phyloP scores from a whole-genome alignment of 2,888 invertebrate species.

The Drosophila anceps region DNA sequence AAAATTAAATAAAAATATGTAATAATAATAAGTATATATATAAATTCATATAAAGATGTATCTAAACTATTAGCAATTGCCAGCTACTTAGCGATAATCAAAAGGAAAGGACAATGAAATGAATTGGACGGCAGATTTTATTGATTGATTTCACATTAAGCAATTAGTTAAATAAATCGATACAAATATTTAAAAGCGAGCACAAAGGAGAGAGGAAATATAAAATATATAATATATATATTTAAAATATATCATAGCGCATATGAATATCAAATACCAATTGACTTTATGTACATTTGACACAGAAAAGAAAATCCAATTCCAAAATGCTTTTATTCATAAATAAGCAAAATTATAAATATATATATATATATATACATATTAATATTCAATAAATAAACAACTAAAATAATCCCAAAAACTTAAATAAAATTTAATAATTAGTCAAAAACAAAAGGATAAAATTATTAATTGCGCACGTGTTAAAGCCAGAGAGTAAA shows the following conservation, averaged over 20 bases:
- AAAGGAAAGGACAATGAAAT: constrained; percentile 71
- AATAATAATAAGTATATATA: constrained; percentile 13
- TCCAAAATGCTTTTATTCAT: constrained; percentile 59
- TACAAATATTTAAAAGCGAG: constrained; percentile 46
- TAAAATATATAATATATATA: constrained; percentile 35
- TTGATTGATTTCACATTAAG: constrained; percentile 55
- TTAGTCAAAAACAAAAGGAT: constrained; percentile 36
- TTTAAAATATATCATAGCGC: constrained; percentile 37
- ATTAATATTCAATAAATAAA: constrained; percentile 52
- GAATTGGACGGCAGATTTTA: constrained; percentile 55
- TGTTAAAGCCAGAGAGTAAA: constrained; percentile 68
- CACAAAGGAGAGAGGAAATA: constrained; percentile 36
- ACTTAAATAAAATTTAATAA: constrained; percentile 66
- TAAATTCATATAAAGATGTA: constrained; percentile 29
- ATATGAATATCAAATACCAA: constrained; percentile 41
- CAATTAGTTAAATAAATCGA: constrained; percentile 70
- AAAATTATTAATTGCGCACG: constrained; percentile 54
- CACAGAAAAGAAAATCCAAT: constrained; percentile 27
- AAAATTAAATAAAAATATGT: constrained; percentile 25
- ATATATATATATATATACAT: constrained; percentile 9
- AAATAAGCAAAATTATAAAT: constrained; percentile 38
- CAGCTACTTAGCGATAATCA: constrained; percentile 74
- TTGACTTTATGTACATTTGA: constrained; percentile 56
- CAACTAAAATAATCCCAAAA: constrained; percentile 61
- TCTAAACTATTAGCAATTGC: constrained; percentile 54